These are phyloP conservation scores for Thunnus albacares DNA, from an alignment of 2,797 vertebrate genomes.

Conservation along the genomic window DNA sequence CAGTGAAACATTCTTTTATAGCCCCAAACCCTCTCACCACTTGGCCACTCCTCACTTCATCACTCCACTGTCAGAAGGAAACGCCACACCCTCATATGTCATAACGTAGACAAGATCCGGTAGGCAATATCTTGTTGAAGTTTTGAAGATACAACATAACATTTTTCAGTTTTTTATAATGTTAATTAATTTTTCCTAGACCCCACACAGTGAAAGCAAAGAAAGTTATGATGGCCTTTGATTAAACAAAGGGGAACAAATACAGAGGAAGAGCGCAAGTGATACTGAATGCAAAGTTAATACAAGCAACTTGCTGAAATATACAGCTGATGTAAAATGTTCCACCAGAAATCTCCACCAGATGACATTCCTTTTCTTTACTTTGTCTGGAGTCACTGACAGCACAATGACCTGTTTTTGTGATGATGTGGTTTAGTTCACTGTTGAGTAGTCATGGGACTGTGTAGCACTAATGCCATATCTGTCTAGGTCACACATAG, in stretches of 20 bases:
- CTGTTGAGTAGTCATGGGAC: constrained; percentile 76
- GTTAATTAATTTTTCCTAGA: neutral
- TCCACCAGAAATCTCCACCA: neutral
- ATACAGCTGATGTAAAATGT: neutral
- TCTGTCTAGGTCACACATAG: constrained; percentile 41
- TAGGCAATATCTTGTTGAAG: neutral
- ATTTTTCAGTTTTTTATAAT: neutral
- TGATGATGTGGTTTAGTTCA: constrained; percentile 38
- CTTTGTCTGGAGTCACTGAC: constrained; percentile 9
- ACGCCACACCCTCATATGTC: constrained; percentile 28
- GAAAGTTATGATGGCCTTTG: neutral
- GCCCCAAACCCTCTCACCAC: constrained; percentile 7
- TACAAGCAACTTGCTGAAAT: neutral
- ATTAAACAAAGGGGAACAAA: neutral
- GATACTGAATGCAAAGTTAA: neutral
- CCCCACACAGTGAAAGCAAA: neutral
- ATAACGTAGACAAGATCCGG: neutral
- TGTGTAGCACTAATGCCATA: constrained; percentile 41
- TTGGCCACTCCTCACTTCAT: constrained; percentile 66
- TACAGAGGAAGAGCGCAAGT: neutral
- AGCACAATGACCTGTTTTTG: constrained; percentile 46
- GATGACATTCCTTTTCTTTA: constrained; percentile 4
- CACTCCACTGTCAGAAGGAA: constrained; percentile 20
- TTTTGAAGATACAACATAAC: neutral
- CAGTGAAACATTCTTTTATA: constrained; percentile 71